These are phyloP conservation scores for Megaceryle maxima DNA, from an alignment of 2,113 vertebrate genomes.

Conservation along the genomic window DNA sequence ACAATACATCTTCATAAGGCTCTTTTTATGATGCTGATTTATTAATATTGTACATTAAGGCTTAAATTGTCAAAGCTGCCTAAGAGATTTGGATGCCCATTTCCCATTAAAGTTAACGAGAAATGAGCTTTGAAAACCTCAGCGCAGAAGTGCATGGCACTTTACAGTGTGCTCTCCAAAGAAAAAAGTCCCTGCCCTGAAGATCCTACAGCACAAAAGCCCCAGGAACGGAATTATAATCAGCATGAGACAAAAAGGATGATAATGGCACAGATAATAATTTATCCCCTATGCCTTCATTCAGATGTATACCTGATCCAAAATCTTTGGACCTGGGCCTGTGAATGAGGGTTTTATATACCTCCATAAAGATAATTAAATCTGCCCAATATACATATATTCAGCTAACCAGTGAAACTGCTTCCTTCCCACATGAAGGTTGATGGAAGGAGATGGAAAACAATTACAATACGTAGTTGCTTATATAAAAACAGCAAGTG, in stretches of 20 bases:
- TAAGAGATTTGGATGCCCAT: slow-evolving; percentile 67
- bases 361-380: slow-evolving; percentile 40
- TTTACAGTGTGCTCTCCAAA: slow-evolving; percentile 41
- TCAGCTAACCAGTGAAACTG: slow-evolving; percentile 18
- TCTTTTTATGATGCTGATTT: slow-evolving; percentile 63
- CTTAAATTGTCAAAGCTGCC: slow-evolving; percentile 67
- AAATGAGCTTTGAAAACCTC: slow-evolving; percentile 67
- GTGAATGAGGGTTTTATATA: not conserved
- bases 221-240: not conserved
- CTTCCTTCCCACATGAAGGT: not conserved
- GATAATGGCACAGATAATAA: not conserved
- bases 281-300: not conserved
- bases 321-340: slow-evolving; percentile 12
- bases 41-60: slow-evolving; percentile 69
- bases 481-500: slow-evolving; percentile 47
- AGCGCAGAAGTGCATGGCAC: not conserved
- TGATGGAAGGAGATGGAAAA: slow-evolving; percentile 15
- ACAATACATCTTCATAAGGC: slow-evolving; percentile 52
- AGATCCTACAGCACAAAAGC: not conserved
- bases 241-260: not conserved
- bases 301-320: not conserved
- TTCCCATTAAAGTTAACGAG: slow-evolving; percentile 71
- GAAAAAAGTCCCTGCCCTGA: slow-evolving; percentile 35
- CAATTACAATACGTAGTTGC: not conserved
- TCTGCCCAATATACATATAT: slow-evolving; percentile 9